Evolutionary conservation across 2,113 vertebrate genomes (phyloP).

Genomic region (Scartelaos histophorus): DNA sequence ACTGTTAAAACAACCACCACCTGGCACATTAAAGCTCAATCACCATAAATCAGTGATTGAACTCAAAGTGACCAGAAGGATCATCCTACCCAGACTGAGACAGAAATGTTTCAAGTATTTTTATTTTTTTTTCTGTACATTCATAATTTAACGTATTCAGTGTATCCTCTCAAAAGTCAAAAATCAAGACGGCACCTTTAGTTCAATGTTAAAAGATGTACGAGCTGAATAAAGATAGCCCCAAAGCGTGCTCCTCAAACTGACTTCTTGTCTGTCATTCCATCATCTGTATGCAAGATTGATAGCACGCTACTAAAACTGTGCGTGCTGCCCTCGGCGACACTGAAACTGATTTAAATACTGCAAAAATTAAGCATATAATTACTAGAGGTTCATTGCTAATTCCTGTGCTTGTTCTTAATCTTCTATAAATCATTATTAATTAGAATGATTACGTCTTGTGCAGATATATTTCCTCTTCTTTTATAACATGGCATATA

Average conservation of each 20-base stretch:
- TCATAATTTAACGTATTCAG: neutral
- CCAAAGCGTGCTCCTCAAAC: neutral
- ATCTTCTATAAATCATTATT: slow-evolving; percentile 62
- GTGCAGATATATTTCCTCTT: slow-evolving; percentile 37
- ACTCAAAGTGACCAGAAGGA: too few relatives aligned
- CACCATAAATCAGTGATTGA: neutral
- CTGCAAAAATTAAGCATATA: slow-evolving; percentile 68
- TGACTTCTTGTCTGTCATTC: neutral
- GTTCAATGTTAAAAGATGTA: neutral
- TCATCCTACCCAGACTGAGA: too few relatives aligned
- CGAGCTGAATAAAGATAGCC: neutral
- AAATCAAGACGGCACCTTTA: neutral
- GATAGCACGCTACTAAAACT: neutral
- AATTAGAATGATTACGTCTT: slow-evolving; percentile 67
- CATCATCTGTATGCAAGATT: slow-evolving; percentile 7
- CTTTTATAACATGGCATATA: neutral
- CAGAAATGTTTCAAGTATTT: neutral
- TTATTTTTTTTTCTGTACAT: neutral
- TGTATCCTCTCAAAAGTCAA: neutral
- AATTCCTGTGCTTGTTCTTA: slow-evolving; percentile 65
- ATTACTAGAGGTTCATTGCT: slow-evolving; percentile 68
- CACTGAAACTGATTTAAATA: slow-evolving; percentile 72
- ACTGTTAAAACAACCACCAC: neutral
- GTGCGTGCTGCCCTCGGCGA: slow-evolving; percentile 45
- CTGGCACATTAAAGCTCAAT: neutral